Conservation (phyloP, 1,140 invertebrate species). For the Mya arenaria region DNA sequence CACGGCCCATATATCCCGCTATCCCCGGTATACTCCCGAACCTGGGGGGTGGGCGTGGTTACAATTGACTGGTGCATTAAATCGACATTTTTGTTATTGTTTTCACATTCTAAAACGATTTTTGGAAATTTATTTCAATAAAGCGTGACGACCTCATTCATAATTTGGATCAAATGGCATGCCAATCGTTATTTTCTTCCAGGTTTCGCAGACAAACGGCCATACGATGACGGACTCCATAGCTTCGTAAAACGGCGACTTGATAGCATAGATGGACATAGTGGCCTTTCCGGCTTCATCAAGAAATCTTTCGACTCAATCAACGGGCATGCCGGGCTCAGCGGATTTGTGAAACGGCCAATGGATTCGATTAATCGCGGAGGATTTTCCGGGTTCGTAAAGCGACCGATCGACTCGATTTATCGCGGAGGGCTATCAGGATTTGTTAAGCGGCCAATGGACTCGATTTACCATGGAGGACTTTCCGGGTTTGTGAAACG, state of each 20-base stretch:
- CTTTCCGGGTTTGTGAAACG: conserved; percentile 31
- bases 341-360: conserved; percentile 36
- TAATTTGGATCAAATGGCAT: too few species aligned
- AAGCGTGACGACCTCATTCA: too few species aligned
- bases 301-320: conserved; percentile 53
- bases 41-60: too few species aligned
- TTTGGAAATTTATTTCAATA: too few species aligned
- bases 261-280: conserved; percentile 42
- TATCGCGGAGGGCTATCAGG: conserved; percentile 15
- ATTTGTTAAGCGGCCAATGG: conserved; percentile 30
- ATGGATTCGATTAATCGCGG: conserved; percentile 48
- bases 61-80: too few species aligned
- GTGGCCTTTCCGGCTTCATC: conserved; percentile 38
- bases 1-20: too few species aligned
- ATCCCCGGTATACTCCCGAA: too few species aligned
- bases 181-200: too few species aligned
- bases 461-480: conserved; percentile 24
- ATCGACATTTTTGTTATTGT: too few species aligned
- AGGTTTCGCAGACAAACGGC: conserved; percentile 51
- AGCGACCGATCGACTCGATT: conserved; percentile 39
- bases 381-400: conserved; percentile 29
- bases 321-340: background rate
- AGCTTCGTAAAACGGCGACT: conserved; percentile 55
- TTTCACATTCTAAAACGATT: too few species aligned
- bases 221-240: conserved; percentile 51